These are phyloP conservation scores for Leptosomus discolor DNA, from an alignment of 2,113 vertebrate species.

Conservation along the genomic window DNA sequence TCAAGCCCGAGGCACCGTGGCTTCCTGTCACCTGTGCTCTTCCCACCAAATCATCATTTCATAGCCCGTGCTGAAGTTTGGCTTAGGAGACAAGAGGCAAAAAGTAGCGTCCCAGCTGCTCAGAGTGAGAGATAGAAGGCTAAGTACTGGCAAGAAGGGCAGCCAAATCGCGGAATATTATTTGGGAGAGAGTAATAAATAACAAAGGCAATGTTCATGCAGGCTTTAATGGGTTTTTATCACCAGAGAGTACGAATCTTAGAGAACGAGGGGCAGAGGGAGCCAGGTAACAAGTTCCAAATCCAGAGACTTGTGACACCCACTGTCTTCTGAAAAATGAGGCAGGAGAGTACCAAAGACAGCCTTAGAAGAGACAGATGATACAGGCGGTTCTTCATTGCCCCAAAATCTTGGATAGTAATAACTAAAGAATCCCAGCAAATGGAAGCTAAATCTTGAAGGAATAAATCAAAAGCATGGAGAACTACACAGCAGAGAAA, in stretches of 20 bases:
- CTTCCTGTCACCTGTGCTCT: background rate
- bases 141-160: background rate
- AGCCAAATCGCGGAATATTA: background rate
- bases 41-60: background rate
- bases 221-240: background rate
- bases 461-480: background rate
- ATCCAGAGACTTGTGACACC: background rate
- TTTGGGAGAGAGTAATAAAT: slow-evolving; percentile 23
- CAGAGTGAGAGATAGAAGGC: background rate
- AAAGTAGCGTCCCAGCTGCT: background rate
- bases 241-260: background rate
- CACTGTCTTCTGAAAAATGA: background rate
- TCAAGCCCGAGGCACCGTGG: background rate
- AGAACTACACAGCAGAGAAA: background rate
- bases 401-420: background rate
- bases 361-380: background rate
- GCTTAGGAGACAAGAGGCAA: background rate
- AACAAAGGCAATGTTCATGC: background rate
- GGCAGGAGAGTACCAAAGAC: background rate
- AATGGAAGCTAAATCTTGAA: background rate
- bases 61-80: background rate
- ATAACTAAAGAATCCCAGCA: background rate
- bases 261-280: background rate
- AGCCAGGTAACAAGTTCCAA: background rate
- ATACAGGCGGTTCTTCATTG: background rate